Percentiles rank a stretch among this genome's conserved stretches.
Conservation (phyloP, 2,113 vertebrate genomes). For the Rattus norvegicus region DNA sequence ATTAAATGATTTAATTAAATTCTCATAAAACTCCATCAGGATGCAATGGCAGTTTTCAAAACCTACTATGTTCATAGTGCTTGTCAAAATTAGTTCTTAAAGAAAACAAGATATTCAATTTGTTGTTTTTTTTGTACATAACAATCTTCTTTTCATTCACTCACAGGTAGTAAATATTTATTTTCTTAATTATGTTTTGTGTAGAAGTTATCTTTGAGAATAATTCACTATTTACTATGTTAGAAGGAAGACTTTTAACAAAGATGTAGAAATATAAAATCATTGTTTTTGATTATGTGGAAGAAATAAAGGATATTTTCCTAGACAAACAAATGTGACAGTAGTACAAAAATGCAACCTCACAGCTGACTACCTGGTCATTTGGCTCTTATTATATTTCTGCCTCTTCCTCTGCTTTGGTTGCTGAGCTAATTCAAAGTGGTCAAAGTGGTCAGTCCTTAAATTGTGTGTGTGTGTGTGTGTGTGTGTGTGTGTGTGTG, state of each 20-base stretch:
- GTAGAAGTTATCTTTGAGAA: constrained; percentile 14
- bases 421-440: neutral
- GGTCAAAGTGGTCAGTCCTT: neutral
- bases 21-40: constrained; percentile 78
- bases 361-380: neutral
- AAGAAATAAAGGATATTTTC: neutral
- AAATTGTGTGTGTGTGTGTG: neutral
- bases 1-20: constrained; percentile 88
- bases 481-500: neutral
- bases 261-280: neutral
- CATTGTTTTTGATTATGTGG: constrained; percentile 21
- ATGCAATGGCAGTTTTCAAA: constrained; percentile 84
- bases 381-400: neutral
- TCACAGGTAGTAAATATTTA: neutral
- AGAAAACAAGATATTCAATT: constrained; percentile 72
- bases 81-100: constrained; percentile 22
- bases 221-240: neutral
- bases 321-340: neutral
- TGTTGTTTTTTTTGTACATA: constrained; percentile 62
- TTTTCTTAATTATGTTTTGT: constrained; percentile 53
- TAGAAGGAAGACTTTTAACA: neutral
- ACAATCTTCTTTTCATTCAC: constrained; percentile 52
- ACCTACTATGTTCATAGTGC: constrained; percentile 79
- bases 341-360: neutral
- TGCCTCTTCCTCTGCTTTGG: neutral